Evolutionary conservation across 2,888 invertebrate genomes (phyloP).

Genomic region (Chironomus riparius): DNA sequence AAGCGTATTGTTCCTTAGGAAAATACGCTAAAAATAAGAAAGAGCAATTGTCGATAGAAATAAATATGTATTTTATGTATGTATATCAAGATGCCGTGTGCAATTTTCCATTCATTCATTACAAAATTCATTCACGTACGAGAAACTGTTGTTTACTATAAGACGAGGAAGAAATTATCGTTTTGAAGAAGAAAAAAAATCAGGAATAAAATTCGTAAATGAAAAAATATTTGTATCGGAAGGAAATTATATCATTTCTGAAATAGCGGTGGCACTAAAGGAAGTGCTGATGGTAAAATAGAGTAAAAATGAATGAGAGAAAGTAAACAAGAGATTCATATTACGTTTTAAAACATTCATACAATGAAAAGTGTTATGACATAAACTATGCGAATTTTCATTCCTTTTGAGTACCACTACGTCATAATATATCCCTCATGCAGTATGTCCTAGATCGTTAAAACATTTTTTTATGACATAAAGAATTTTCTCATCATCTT

Average conservation of each 20-base stretch:
- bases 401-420: not conserved
- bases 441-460: not conserved
- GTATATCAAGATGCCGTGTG: not conserved
- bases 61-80: not conserved
- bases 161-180: conserved; percentile 1
- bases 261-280: not conserved
- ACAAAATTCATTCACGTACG: conserved; percentile 8
- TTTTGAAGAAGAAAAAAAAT: not conserved
- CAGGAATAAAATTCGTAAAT: not conserved
- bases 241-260: conserved; percentile 15
- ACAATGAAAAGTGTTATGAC: not conserved
- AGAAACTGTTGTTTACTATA: conserved; percentile 19
- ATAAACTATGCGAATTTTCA: not conserved
- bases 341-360: not conserved
- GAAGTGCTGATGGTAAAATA: not conserved
- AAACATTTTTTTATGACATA: not conserved
- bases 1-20: too few species aligned
- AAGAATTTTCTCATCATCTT: not conserved
- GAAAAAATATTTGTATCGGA: conserved; percentile 20
- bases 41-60: not conserved
- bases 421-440: not conserved
- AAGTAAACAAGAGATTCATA: not conserved
- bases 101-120: conserved; percentile 6
- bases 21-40: not conserved
- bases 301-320: not conserved